Evolutionary conservation across 2,113 vertebrate genomes (phyloP), one percentile per base, ranked within the genome.

Genomic region (Lamprotornis superbus): DNA sequence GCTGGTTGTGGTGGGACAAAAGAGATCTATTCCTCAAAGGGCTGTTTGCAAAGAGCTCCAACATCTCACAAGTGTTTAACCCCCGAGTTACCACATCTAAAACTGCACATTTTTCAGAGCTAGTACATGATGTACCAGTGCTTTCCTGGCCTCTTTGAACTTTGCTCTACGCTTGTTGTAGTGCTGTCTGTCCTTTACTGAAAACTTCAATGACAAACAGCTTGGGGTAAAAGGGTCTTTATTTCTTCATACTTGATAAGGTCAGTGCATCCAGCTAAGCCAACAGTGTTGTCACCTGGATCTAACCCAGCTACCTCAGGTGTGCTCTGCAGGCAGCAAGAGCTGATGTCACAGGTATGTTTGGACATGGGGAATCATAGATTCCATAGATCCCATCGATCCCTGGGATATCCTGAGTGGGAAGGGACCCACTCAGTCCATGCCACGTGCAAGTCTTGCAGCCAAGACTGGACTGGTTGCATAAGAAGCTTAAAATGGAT

Each of bases 271-370:
- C 75, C 59, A 37, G 7, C 22, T 37, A 12, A 25, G 35, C 31
- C 50, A 10, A 0, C 19, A 8, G 0, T 17, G 5, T 12, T 68
- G 71, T n/a, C 70, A 50, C 42, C 39, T 47, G 55, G 11, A 23
- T 30, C 60, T 52, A 22, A 40, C 44, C 7, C 64, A 87, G 37
- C 68, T 10, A 0, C 27, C 0, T 15, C 11, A 53, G 44, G 8
- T 37, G 11, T 12, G 25, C 44, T 49, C 35, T 30, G 15, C 47
- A 9, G 22, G 9, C 12, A 37, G 13, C 44, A 65, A 47, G n/a
- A 53, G 28, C 60, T 67, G 5, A 11, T 17, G 31, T 8, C 5
- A 0, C 2, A 24, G 53, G 11, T 5, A 2, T 0, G 0, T 50
- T 44, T 70, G 15, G 4, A 24, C 16, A 17, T 10, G 30, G 5